Percentiles rank a stretch among this genome's conserved stretches.
These are phyloP conservation scores for Cryptosula pallasiana DNA, from an alignment of 2,888 invertebrate genomes.

Conservation along the genomic window DNA sequence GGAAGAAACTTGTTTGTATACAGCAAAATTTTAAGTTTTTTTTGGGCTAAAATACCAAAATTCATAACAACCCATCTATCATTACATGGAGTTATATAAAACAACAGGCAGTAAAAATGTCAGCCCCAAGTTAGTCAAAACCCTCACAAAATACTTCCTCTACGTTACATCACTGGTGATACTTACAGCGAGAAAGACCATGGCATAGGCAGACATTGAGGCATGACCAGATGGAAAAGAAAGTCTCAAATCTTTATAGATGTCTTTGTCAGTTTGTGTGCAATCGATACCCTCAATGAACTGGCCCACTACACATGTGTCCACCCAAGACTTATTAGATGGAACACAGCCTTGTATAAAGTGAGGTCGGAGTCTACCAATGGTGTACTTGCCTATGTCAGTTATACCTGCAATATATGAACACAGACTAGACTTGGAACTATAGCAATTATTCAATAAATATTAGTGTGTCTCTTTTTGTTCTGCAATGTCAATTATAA, in stretches of 20 bases:
- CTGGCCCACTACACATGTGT: not conserved
- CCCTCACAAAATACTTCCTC: too few relatives aligned
- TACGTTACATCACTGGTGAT: not conserved
- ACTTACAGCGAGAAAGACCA: slow-evolving; percentile 44
- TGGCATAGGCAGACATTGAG: slow-evolving; percentile 40
- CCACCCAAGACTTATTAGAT: slow-evolving; percentile 33
- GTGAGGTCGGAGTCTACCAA: slow-evolving; percentile 89
- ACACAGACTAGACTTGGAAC: too few relatives aligned
- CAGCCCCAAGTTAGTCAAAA: too few relatives aligned
- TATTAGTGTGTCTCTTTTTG: too few relatives aligned
- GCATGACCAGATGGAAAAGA: slow-evolving; percentile 51
- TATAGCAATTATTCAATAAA: too few relatives aligned
- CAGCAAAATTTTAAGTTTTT: too few relatives aligned
- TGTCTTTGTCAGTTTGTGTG: slow-evolving; percentile 33
- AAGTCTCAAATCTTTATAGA: slow-evolving; percentile 35
- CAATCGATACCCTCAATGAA: not conserved
- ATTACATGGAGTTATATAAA: too few relatives aligned
- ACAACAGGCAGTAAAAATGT: too few relatives aligned
- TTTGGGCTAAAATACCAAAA: too few relatives aligned
- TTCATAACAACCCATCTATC: too few relatives aligned
- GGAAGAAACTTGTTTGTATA: too few relatives aligned
- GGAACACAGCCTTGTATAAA: slow-evolving; percentile 86
- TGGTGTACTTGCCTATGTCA: slow-evolving; percentile 86
- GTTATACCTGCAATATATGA: slow-evolving; percentile 84
- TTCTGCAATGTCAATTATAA: too few relatives aligned